Conservation (phyloP, 2,113 vertebrate genomes). For the Suricata suricatta region DNA sequence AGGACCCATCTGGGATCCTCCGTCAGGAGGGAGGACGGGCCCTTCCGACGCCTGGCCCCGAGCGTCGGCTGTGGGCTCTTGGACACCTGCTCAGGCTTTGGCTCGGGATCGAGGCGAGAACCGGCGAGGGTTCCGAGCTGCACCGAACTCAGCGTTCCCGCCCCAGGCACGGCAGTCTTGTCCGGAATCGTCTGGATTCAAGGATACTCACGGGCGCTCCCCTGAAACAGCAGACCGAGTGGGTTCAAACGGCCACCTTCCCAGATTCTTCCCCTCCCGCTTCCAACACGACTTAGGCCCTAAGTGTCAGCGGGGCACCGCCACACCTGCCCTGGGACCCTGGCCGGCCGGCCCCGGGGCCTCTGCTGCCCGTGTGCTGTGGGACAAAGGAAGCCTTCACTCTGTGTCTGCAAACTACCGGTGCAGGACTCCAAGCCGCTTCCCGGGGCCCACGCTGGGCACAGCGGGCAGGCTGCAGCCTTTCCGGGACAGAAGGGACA, state of each 20-base stretch:
- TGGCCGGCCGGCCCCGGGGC: fast-evolving
- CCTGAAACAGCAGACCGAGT: neutral
- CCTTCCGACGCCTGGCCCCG: neutral
- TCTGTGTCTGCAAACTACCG: no score
- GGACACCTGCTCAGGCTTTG: neutral
- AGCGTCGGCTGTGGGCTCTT: no score
- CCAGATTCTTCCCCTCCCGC: neutral
- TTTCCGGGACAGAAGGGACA: neutral
- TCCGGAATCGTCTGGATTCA: neutral
- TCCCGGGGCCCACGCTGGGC: neutral
- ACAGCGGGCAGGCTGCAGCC: neutral
- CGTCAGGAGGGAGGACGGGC: neutral
- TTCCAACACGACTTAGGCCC: neutral
- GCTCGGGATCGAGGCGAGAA: fast-evolving
- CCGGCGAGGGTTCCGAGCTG: fast-evolving
- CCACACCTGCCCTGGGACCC: neutral
- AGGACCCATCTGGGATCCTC: neutral
- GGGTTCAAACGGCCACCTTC: neutral
- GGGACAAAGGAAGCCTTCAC: neutral
- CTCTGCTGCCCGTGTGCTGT: neutral
- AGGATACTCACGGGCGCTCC: fast-evolving
- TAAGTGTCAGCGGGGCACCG: neutral
- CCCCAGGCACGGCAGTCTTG: fast-evolving
- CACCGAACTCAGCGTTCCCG: fast-evolving
- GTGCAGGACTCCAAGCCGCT: neutral